These are phyloP conservation scores for Semnornis frantzii DNA, from an alignment of 2,113 vertebrate species.

Conservation along the genomic window DNA sequence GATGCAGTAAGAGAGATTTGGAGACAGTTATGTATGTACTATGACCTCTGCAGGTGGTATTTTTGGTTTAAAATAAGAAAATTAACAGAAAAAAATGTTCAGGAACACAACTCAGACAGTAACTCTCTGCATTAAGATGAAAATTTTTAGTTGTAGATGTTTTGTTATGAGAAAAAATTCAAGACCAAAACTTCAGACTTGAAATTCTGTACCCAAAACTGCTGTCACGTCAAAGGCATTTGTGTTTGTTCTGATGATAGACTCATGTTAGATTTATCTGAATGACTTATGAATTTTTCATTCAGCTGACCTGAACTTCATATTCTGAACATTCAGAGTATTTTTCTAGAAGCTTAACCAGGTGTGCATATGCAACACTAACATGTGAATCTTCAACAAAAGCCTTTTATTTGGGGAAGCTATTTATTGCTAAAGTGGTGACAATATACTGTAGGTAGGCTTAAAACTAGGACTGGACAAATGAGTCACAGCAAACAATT, in stretches of 20 bases:
- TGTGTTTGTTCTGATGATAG: neutral
- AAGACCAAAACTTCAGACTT: neutral
- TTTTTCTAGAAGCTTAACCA: slow-evolving; percentile 5
- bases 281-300: neutral
- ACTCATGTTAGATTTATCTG: neutral
- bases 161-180: slow-evolving; percentile 25
- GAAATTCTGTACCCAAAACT: neutral
- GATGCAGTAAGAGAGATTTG: neutral
- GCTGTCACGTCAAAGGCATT: neutral
- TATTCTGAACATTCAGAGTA: slow-evolving; percentile 4
- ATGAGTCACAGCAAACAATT: slow-evolving; percentile 28
- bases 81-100: slow-evolving; percentile 49
- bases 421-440: slow-evolving; percentile 33
- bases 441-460: neutral
- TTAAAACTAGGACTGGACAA: slow-evolving; percentile 21
- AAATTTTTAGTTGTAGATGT: slow-evolving; percentile 50
- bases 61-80: slow-evolving; percentile 58
- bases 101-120: slow-evolving; percentile 1
- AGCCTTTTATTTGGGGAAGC: slow-evolving; percentile 9
- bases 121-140: slow-evolving; percentile 52
- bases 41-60: slow-evolving; percentile 45
- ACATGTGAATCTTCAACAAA: slow-evolving; percentile 38
- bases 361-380: neutral
- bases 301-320: neutral
- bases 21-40: slow-evolving; percentile 1